phyloP scores from a whole-genome alignment of 2,113 vertebrate species.

The Tragelaphus scriptus region DNA sequence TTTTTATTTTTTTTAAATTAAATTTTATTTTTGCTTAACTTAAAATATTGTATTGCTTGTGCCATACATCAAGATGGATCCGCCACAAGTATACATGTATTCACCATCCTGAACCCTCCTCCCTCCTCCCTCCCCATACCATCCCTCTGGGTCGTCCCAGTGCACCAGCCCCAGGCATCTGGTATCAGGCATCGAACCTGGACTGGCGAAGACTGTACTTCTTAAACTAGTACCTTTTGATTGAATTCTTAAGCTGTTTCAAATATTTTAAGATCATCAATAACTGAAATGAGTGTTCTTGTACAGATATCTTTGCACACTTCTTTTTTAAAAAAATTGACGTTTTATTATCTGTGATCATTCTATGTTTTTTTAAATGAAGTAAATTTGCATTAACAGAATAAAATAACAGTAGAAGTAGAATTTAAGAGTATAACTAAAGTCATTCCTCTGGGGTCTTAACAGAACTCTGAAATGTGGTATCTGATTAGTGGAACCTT shows the following conservation, averaged over 20 bases:
- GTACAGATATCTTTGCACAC: not conserved
- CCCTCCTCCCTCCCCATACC: too few species aligned
- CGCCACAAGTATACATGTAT: too few species aligned
- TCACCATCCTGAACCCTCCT: too few species aligned
- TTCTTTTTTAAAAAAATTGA: not conserved
- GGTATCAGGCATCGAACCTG: too few species aligned
- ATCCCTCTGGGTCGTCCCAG: too few species aligned
- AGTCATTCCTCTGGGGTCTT: not conserved
- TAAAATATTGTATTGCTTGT: too few species aligned
- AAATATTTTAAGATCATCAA: not conserved
- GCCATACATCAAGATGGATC: too few species aligned
- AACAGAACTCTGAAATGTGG: not conserved
- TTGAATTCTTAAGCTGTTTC: not conserved
- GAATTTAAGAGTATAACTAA: not conserved
- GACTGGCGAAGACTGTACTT: not conserved
- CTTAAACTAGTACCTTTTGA: not conserved
- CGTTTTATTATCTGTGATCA: not conserved
- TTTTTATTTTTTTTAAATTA: not conserved
- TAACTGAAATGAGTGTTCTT: not conserved
- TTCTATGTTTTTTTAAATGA: not conserved
- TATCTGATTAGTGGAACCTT: not conserved
- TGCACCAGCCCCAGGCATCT: too few species aligned
- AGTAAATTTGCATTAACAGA: not conserved
- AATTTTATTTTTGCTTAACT: too few species aligned
- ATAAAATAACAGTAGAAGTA: not conserved